Conservation (phyloP, 92 coral and sea anemone genomes). For the Nematostella vectensis region DNA sequence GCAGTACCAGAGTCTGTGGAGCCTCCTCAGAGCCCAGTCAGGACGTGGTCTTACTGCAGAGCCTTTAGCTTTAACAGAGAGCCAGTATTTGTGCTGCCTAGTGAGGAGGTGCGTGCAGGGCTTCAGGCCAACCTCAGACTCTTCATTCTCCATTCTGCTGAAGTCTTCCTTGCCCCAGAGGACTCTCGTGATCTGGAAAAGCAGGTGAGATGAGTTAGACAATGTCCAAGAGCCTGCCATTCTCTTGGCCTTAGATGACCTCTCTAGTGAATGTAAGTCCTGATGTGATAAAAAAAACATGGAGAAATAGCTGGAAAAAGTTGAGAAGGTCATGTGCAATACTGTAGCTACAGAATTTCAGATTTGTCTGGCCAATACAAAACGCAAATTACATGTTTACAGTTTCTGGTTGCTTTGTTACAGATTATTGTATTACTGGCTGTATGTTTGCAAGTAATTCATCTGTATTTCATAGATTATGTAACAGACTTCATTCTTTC, state of each 20-base stretch:
- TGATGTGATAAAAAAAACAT: no score
- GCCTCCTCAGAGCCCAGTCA: conserved; percentile 64
- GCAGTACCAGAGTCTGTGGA: conserved; percentile 6
- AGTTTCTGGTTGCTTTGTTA: no score
- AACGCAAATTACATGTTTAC: no score
- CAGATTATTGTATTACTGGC: no score
- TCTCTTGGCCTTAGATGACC: no score
- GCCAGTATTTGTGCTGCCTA: conserved; percentile 28
- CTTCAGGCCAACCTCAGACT: conserved; percentile 86
- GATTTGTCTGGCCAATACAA: no score
- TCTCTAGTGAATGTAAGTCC: no score
- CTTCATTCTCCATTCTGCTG: conserved; percentile 77
- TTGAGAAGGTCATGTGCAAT: neutral
- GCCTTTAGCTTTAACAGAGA: conserved; percentile 50
- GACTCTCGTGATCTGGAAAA: conserved; percentile 41
- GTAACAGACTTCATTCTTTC: neutral
- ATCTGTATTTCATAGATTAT: no score
- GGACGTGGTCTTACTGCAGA: conserved; percentile 54
- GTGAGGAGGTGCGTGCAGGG: conserved; percentile 93
- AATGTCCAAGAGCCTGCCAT: neutral
- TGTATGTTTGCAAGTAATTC: no score
- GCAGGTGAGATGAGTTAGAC: conserved; percentile 45
- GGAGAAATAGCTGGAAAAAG: neutral
- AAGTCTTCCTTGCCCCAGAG: conserved; percentile 73
- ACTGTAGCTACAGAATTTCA: neutral